Percentiles rank a stretch among this genome's conserved stretches.
Evolutionary conservation across 2,113 vertebrate species (phyloP).

Genomic region (Toxotes jaculatrix): DNA sequence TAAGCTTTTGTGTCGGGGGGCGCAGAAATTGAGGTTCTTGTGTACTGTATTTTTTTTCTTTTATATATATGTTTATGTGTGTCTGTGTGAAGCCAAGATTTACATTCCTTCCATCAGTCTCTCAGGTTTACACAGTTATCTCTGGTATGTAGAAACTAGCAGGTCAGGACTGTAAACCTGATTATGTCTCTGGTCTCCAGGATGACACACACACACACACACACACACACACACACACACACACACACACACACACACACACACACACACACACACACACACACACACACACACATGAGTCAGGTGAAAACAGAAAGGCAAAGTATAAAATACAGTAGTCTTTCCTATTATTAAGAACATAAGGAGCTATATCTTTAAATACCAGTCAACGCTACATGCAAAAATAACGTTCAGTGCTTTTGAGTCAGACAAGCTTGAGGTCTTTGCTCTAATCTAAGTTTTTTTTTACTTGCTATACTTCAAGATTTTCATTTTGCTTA

Average conservation of each 20-base stretch:
- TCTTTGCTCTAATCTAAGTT: too few relatives aligned
- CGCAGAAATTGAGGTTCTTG: too few relatives aligned
- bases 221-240: slow-evolving; percentile 14
- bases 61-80: background rate
- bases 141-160: slow-evolving; percentile 63
- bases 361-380: background rate
- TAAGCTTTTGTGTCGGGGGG: too few relatives aligned
- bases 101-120: slow-evolving; percentile 18
- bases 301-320: slow-evolving; percentile 10
- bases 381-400: background rate
- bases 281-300: slow-evolving; percentile 18
- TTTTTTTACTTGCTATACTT: too few relatives aligned
- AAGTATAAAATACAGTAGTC: background rate
- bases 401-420: background rate
- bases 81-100: background rate
- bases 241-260: too few relatives aligned
- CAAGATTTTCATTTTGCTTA: too few relatives aligned
- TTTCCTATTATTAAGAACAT: background rate
- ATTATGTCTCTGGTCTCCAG: slow-evolving; percentile 20
- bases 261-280: slow-evolving; percentile 12
- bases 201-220: slow-evolving; percentile 7
- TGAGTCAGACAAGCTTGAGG: background rate
- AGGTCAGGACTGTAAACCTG: slow-evolving; percentile 68
- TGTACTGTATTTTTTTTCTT: background rate
- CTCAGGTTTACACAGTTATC: slow-evolving; percentile 60